Base-by-base conservation (phyloP, 2,113 vertebrate species). In the Oryzias javanicus region DNA sequence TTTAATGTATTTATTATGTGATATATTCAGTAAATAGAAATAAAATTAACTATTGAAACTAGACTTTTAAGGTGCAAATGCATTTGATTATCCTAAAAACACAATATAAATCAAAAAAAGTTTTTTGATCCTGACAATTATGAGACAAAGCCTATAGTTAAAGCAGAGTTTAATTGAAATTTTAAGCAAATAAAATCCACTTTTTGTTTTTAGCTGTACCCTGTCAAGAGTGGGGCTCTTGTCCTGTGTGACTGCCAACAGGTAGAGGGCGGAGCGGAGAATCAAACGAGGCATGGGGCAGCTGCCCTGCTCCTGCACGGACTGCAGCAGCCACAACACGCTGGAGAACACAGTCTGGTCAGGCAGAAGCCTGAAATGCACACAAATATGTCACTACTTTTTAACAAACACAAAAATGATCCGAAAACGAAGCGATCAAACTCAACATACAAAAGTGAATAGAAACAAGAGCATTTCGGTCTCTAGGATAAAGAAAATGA, bases 191-290 rank as follows among this genome's bases (percentile, higher is more conserved):
- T 35, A 35, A 35, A 35, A 35, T 35, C 35, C 35, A 35, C 8
- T 1, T 35, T 35, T 64, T 19, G 61, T 0, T 66, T 35, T 25
- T 52, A 5, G 3, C 14, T 27, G n/a, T 42, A 97, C 95, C 93
- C 64, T n/a, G 2, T 92, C 88, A 3, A 96, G 84, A 7, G 61
- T 48, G 42, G 85, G 67, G 62, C 85, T 83, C 83, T 90, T 90
- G 69, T 95, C 92, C 64, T 96, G 95, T 70, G 92, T 94, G 49
- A 87, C 19, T 15, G 94, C 90, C 81, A 99, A 87, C 64, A 99
- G 91, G 80, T 95, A 96, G 79, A 99, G 64, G 57, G 89, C 89
- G 57, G 94, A 92, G 85, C 88, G 93, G 78, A 95, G 86, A 74
- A 94, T 77, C 4, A 60, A 79, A n/a, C 70, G 60, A 52, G 91